Conservation (phyloP, 2,113 vertebrate genomes). For the Xyliphius kryptos region DNA sequence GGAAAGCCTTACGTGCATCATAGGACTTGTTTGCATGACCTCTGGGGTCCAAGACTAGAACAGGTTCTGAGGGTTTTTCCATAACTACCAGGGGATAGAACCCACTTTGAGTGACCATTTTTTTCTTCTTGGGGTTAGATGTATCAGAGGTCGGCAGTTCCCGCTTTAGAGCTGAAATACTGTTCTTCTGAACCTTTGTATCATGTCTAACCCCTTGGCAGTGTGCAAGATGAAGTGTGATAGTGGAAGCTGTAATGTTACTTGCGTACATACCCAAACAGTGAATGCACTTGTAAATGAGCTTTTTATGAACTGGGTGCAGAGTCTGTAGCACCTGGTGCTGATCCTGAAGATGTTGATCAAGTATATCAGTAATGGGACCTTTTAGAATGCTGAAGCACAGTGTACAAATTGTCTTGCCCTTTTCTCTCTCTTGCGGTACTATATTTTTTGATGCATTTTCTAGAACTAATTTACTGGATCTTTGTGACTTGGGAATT, state of each 20-base stretch:
- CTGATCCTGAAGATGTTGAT: slow-evolving; percentile 84
- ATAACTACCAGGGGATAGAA: slow-evolving; percentile 65
- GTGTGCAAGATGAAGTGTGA: slow-evolving; percentile 92
- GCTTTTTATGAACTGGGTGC: slow-evolving; percentile 94
- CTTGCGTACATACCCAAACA: slow-evolving; percentile 95
- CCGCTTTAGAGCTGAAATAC: slow-evolving; percentile 74
- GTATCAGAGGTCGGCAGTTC: slow-evolving; percentile 68
- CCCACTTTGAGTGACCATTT: slow-evolving; percentile 60
- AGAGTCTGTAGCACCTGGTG: slow-evolving; percentile 96
- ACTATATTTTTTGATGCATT: slow-evolving; percentile 68
- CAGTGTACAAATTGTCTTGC: slow-evolving; percentile 89
- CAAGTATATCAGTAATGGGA: slow-evolving; percentile 83
- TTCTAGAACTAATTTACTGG: slow-evolving; percentile 63
- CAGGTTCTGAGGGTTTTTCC: slow-evolving; percentile 70
- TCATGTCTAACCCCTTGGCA: slow-evolving; percentile 88
- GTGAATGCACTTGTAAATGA: slow-evolving; percentile 97
- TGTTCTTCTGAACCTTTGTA: slow-evolving; percentile 68
- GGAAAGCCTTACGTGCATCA: slow-evolving; percentile 87
- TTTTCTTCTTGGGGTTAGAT: slow-evolving; percentile 75
- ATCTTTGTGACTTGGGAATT: slow-evolving; percentile 77
- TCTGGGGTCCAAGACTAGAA: slow-evolving; percentile 83
- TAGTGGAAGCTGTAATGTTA: slow-evolving; percentile 97
- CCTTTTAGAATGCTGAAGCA: slow-evolving; percentile 96
- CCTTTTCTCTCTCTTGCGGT: slow-evolving; percentile 79
- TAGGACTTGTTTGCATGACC: slow-evolving; percentile 88